Evolutionary conservation across 2,888 invertebrate genomes (phyloP).

Genomic region (Phaonia tiefii): DNA sequence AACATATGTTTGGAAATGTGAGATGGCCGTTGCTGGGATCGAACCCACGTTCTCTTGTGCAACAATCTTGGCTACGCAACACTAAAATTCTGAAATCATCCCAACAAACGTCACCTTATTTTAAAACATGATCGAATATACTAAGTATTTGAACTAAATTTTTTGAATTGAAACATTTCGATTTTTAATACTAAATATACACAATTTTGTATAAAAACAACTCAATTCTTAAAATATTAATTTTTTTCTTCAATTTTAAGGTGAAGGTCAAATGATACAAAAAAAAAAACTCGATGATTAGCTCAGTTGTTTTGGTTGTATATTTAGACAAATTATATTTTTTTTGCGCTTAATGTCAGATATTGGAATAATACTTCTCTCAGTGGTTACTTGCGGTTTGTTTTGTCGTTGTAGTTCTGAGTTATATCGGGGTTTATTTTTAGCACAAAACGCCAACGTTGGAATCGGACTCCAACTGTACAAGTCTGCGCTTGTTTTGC

Average conservation of each 20-base stretch:
- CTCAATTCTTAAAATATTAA: background rate
- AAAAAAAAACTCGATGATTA: background rate
- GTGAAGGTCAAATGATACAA: slow-evolving; percentile 5
- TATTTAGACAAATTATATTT: background rate
- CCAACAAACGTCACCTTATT: too few species aligned
- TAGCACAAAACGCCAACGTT: background rate
- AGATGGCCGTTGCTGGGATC: too few species aligned
- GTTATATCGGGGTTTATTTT: too few species aligned
- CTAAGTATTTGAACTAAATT: too few species aligned
- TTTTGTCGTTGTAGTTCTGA: background rate
- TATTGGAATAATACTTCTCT: background rate
- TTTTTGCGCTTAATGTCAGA: background rate
- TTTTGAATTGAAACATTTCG: too few species aligned
- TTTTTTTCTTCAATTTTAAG: background rate
- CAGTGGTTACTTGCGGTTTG: background rate
- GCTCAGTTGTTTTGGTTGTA: background rate
- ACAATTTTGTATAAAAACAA: background rate
- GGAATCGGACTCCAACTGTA: background rate
- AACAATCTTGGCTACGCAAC: too few species aligned
- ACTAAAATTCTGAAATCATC: too few species aligned
- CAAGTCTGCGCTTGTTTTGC: background rate
- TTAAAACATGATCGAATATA: too few species aligned
- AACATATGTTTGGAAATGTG: too few species aligned
- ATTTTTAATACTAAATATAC: background rate
- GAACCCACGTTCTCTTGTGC: too few species aligned